These are phyloP conservation scores for Eupithecia inturbata DNA, from an alignment of 2,888 invertebrate species.

Conservation along the genomic window DNA sequence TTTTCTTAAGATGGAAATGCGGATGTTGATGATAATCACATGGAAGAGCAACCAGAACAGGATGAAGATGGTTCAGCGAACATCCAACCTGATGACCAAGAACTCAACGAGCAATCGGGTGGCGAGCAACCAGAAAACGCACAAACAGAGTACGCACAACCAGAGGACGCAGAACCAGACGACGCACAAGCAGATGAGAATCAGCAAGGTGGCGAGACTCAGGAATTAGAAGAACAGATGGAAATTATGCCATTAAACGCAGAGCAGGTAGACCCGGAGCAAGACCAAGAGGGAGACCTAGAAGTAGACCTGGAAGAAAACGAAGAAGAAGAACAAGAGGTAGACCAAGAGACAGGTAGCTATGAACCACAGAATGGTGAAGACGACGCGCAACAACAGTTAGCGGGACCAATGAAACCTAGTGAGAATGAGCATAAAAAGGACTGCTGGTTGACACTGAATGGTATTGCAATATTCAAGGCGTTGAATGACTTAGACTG, in stretches of 20 bases:
- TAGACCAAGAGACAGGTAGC: background rate
- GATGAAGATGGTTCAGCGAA: background rate
- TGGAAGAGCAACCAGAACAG: background rate
- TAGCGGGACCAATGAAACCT: background rate
- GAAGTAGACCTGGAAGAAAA: background rate
- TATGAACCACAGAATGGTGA: background rate
- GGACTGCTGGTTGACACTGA: conserved; percentile 59
- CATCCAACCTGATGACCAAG: background rate
- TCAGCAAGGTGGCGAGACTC: background rate
- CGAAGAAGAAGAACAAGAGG: background rate
- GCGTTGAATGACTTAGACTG: conserved; percentile 59
- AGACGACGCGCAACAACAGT: background rate
- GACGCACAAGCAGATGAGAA: background rate
- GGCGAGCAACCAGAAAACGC: background rate
- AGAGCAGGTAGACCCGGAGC: background rate
- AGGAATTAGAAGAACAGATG: background rate
- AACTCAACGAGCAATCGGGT: background rate
- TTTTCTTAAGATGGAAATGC: background rate
- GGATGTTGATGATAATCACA: background rate
- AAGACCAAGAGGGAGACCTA: background rate
- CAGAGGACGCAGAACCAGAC: no score
- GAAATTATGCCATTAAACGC: background rate
- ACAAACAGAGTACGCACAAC: background rate
- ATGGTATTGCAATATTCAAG: conserved; percentile 49
- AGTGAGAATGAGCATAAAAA: background rate